A percentile compares a stretch with the other conserved stretches of the same genome.
These are phyloP conservation scores for Vesta saturnalis DNA, from an alignment of 2,888 invertebrate genomes.

Conservation along the genomic window DNA sequence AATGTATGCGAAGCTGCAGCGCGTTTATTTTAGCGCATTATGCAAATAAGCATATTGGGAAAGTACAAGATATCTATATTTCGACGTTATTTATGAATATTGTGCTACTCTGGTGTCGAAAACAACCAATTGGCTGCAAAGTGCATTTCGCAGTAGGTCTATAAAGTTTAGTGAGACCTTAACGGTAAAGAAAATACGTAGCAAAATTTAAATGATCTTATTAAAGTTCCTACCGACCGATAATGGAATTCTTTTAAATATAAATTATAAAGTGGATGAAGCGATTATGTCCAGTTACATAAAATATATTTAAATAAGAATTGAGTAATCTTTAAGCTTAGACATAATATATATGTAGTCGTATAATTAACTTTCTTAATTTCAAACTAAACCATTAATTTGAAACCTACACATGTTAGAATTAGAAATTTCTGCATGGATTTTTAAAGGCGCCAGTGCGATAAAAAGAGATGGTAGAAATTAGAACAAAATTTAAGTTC, in stretches of 20 bases:
- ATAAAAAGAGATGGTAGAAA: slow-evolving; percentile 32
- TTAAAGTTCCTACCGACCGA: slow-evolving; percentile 19
- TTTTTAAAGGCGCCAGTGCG: slow-evolving; percentile 26
- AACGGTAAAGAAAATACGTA: slow-evolving; percentile 15
- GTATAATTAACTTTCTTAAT: slow-evolving; percentile 16
- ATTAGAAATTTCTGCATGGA: slow-evolving; percentile 23
- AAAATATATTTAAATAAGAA: slow-evolving; percentile 9
- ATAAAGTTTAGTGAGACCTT: slow-evolving; percentile 24
- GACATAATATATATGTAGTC: neutral
- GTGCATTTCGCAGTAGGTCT: slow-evolving; percentile 23
- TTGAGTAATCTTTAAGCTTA: neutral
- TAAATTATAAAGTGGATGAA: neutral
- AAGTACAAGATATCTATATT: slow-evolving; percentile 8
- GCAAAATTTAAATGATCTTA: slow-evolving; percentile 28
- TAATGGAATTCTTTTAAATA: neutral
- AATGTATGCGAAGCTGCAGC: neutral
- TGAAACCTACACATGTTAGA: slow-evolving; percentile 27
- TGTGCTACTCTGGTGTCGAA: slow-evolving; percentile 1
- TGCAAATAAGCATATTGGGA: slow-evolving; percentile 1
- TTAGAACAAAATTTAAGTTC: slow-evolving; percentile 37
- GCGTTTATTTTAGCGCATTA: neutral
- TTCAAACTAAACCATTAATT: slow-evolving; percentile 23
- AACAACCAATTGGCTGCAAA: slow-evolving; percentile 16
- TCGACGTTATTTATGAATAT: slow-evolving; percentile 1
- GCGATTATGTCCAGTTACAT: neutral